Evolutionary conservation across 2,888 invertebrate species (phyloP).

Genomic region (Seira sanloemensis): DNA sequence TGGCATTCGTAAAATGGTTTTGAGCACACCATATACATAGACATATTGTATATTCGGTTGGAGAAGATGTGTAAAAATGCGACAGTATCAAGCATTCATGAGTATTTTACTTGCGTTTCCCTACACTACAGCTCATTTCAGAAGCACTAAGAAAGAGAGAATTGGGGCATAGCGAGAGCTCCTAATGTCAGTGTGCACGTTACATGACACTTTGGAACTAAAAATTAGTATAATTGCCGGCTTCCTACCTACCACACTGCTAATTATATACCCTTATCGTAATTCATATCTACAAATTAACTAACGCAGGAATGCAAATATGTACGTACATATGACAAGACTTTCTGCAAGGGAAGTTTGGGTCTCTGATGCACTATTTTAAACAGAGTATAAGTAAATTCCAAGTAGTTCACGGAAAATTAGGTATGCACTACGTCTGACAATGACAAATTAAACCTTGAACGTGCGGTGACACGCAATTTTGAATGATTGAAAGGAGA

Average conservation of each 20-base stretch:
- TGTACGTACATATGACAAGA: too few species aligned
- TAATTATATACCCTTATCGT: neutral
- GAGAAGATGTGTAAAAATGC: neutral
- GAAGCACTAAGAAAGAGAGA: neutral
- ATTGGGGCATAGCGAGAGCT: neutral
- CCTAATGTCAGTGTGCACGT: neutral
- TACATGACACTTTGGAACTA: neutral
- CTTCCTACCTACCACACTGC: neutral
- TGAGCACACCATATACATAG: slow-evolving; percentile 2
- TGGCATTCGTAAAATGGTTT: slow-evolving; percentile 3
- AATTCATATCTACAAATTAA: neutral
- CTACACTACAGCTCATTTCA: neutral
- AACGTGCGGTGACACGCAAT: slow-evolving; percentile 41
- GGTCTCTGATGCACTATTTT: too few species aligned
- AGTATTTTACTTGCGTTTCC: too few species aligned
- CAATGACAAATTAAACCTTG: slow-evolving; percentile 52
- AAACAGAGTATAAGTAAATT: too few species aligned
- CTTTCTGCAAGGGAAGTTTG: too few species aligned
- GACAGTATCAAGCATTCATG: neutral
- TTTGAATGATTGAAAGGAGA: slow-evolving; percentile 41
- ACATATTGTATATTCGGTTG: neutral
- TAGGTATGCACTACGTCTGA: neutral
- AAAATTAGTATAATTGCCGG: neutral
- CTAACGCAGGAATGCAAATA: neutral
- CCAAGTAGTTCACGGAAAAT: neutral